Evolutionary conservation across 2,113 vertebrate genomes (phyloP).

Genomic region (Nestor notabilis): DNA sequence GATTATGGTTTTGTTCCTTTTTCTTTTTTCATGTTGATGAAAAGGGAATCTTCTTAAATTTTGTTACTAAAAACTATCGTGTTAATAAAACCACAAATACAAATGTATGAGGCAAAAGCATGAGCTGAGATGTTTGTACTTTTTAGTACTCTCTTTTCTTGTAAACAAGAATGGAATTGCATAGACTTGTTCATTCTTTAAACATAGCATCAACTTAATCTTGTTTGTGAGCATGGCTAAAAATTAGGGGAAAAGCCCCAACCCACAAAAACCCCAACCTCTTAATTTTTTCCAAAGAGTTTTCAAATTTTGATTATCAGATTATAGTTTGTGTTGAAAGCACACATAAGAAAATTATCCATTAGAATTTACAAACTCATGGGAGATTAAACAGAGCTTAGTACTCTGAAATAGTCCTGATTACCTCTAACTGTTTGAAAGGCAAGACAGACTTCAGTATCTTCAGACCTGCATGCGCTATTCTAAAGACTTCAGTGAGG

Average conservation of each 20-base stretch:
- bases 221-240: not conserved
- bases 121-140: not conserved
- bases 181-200: not conserved
- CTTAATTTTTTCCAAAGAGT: not conserved
- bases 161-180: not conserved
- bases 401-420: not conserved
- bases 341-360: not conserved
- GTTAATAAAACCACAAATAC: not conserved
- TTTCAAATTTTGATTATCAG: not conserved
- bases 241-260: not conserved
- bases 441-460: not conserved
- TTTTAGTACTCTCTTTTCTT: not conserved
- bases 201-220: not conserved
- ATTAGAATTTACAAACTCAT: not conserved
- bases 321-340: not conserved
- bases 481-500: not conserved
- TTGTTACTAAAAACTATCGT: not conserved
- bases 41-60: not conserved
- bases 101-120: not conserved
- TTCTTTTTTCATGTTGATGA: not conserved
- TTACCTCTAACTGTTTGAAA: not conserved
- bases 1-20: not conserved
- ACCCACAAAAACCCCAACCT: rapidly evolving
- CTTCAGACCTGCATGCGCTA: not conserved
- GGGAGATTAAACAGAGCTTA: not conserved